Evolutionary conservation across 1,140 invertebrate species (phyloP), one percentile per base, ranked within the genome.

Genomic region (Drosophila kurseongensis): DNA sequence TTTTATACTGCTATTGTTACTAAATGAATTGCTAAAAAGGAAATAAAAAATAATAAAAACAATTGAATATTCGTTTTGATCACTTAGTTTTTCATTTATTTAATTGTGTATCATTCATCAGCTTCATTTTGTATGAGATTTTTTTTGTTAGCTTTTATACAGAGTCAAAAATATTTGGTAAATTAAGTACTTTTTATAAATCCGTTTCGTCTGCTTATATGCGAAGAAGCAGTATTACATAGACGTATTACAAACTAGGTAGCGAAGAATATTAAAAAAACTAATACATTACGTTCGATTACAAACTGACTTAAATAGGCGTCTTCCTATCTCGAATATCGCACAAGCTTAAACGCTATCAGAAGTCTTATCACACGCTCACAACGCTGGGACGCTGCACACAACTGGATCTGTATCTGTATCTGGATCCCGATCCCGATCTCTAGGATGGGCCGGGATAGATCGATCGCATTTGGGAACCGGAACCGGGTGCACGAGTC

Each of bases 101-200:
- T 67, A 42, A 47, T 67, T 66, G 73, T 67, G 48, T 57, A 35
- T 65, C 56, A 66, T 86, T 80, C 57, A 86, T 86, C 84, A 89
- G 83, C 83, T 88, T 88, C 83, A 88, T 86, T 76, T 71, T 62
- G 44, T 75, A 66, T 75, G 68, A 75, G 65, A 69, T 47, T 78
- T 61, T 56, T 57, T 65, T 86, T 52, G 57, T 62, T 78, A 45
- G 59, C 36, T 82, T 80, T 81, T 76, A 68, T 83, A 83, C 83
- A 86, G 83, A 88, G 79, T 83, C 62, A 82, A 78, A 78, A 62
- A 78, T 89, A 89, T 89, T 89, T 89, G 84, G 84, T 89, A 89
- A 89, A 89, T 80, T 84, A 89, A 89, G 84, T 89, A 89, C 84
- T 89, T 89, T 89, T 89, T 84, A 89, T 89, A 89, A 89, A 89